These are phyloP conservation scores for Arctopsyche grandis DNA, from an alignment of 1,140 invertebrate genomes.

Conservation along the genomic window DNA sequence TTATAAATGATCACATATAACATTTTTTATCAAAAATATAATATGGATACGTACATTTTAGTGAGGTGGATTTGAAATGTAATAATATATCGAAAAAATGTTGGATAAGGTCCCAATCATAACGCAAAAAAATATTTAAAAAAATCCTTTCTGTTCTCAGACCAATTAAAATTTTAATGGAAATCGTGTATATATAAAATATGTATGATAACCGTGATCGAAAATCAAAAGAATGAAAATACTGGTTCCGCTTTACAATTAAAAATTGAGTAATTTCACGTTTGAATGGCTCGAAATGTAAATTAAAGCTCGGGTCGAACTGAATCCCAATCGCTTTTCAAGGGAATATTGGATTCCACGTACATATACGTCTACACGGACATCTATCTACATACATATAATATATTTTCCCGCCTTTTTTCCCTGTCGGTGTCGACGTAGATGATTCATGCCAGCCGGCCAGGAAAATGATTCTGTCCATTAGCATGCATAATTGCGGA, in stretches of 20 bases:
- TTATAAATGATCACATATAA: too few relatives aligned
- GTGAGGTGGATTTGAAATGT: too few relatives aligned
- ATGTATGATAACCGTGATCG: neutral
- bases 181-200: neutral
- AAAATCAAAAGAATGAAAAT: conserved; percentile 21
- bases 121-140: too few relatives aligned
- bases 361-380: neutral
- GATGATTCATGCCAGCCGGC: conserved; percentile 33
- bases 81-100: too few relatives aligned
- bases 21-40: too few relatives aligned
- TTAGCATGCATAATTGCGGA: conserved; percentile 46
- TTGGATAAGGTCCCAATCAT: too few relatives aligned
- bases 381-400: too few relatives aligned
- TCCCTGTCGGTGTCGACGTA: neutral
- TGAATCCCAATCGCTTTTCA: conserved; percentile 23
- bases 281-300: conserved; percentile 26
- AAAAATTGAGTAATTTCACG: conserved; percentile 32
- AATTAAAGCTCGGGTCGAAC: conserved; percentile 21
- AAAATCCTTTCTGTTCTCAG: neutral
- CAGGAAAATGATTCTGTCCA: conserved; percentile 39
- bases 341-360: conserved; percentile 8
- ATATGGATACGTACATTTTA: too few relatives aligned
- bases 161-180: conserved; percentile 1
- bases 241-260: conserved; percentile 10
- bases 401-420: neutral